Evolutionary conservation across 2,888 invertebrate genomes (phyloP), one percentile per base, ranked within the genome.

Genomic region (Eustalomyia histrio): DNA sequence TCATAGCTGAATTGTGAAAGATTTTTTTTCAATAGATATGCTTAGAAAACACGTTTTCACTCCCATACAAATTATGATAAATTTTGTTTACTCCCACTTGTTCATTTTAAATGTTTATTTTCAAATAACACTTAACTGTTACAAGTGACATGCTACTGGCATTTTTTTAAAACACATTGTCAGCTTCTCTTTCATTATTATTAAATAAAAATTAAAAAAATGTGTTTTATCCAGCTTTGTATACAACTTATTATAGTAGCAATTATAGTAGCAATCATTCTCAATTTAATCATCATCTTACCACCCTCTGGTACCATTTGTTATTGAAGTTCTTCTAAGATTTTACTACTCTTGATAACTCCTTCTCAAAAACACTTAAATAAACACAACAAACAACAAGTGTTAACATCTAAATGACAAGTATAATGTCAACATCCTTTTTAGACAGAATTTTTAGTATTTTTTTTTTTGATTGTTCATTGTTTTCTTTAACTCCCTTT

Each of bases 351-450:
- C n/a, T 39, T 47, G 43, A 14, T 39, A 12, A 39, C 43, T 47
- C n/a, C 43, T 47, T n/a, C 52, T 18, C 5, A 63, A 65, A 29
- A 53, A 43, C 69, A 74, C 68, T 74, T 65, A 53, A 64, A 67
- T 67, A 67, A 55, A 67, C 43, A 43, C 55, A 43, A 43, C 55
- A 67, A 74, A 69, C 78, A 81, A 81, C 81, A 81, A 81, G 81
- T 81, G 81, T 81, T 81, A 81, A 81, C 81, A 81, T 71, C 78
- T 75, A 81, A 81, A 78, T 81, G 81, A 81, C 81, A 81, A 78
- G 74, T 76, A 81, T 63, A 78, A 78, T 78, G 78, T 78, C 81
- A 78, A 81, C 74, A 78, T 71, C 65, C 55, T 78, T 69, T 63
- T 61, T 57, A 55, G 55, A 52, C 52, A 68, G 6, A 58, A 52